Evolutionary conservation across 2,888 invertebrate genomes (phyloP), one percentile per base, ranked within the genome.

Genomic region (Macaria liturata): DNA sequence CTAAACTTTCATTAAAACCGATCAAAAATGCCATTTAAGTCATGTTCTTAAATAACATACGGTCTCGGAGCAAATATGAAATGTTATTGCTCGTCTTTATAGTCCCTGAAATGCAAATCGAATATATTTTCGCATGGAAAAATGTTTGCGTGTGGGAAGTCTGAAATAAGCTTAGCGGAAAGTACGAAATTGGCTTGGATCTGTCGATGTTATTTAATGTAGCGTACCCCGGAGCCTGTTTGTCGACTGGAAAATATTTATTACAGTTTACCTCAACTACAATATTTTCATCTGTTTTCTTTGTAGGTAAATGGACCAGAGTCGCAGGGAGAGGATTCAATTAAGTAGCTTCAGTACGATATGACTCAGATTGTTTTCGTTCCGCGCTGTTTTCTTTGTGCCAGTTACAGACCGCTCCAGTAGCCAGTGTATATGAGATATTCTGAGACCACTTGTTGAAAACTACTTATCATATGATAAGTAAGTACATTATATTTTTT

Each of bases 141-240:
- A 75, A 84, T 87, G 81, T 86, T 87, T 86, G 80, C 81, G 76
- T 80, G 80, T 71, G 75, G 80, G 74, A 81, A 83, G 79, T 81
- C 82, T 81, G 80, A 80, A 87, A 88, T 86, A 81, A 86, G 88
- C 85, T 86, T 84, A 84, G 79, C 77, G 81, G 79, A 81, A 84
- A 84, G 82, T 81, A 81, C 79, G 83, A 83, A 86, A 88, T 87
- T 86, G 88, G 85, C 86, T 84, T 74, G 80, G 83, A 85, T 87
- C 84, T 82, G 86, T 86, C 86, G 85, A 88, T 88, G 86, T 86
- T 86, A 88, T 86, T 87, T 86, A 88, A 88, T 84, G 85, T 86
- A 82, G 76, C 82, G 78, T 74, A 72, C 80, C 78, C 80, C 72
- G 74, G 76, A 83, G 81, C 79, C 80, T 86, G 81, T 85, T 85